Evolutionary conservation across 1,140 invertebrate species (phyloP), one percentile per base, ranked within the genome.

Genomic region (Drosophila bocqueti): DNA sequence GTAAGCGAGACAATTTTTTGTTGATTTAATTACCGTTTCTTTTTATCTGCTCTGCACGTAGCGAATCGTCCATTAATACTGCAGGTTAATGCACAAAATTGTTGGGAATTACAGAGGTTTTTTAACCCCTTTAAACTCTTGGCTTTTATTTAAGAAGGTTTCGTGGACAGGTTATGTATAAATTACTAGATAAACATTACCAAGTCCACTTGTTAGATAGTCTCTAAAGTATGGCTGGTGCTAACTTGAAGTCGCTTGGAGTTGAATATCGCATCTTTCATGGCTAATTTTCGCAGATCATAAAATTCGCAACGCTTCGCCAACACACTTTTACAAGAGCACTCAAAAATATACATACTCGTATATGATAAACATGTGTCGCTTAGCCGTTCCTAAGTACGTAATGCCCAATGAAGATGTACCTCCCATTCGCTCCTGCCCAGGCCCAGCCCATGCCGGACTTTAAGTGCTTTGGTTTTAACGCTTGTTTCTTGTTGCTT

Each of bases 1-100:
- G 61, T 79, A 83, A 79, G 47, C 67, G 46, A 83, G 38, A 64
- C 71, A 24, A 67, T 60, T 57, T 81, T 46, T 43, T 55, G 29
- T 38, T 40, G 54, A 40, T 57, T 57, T 57, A 57, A 57, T 57
- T 57, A 40, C 54, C 21, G 13, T 47, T 24, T 24, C 9, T 26
- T 16, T 26, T 26, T 9, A 10, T 15, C 26, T 16, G 31, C 49
- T 61, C 36, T 34, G 57, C 59, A 65, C 67, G 67, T 71, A 71
- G 18, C n/a, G 49, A 15, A 40, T 52, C 18, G 18, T 24, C 21
- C 52, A 54, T 38, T 55, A 24, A 38, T 54, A 54, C 36, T 54
- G 52, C 50, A 54, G 31, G 3, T 36, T 36, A 31, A 49, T 50
- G 47, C 49, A 52, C 49, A 31, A 52, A 31, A 52, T 31, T 52